phyloP scores from a whole-genome alignment of 2,888 invertebrate species.

The Eucera pruinosa region DNA sequence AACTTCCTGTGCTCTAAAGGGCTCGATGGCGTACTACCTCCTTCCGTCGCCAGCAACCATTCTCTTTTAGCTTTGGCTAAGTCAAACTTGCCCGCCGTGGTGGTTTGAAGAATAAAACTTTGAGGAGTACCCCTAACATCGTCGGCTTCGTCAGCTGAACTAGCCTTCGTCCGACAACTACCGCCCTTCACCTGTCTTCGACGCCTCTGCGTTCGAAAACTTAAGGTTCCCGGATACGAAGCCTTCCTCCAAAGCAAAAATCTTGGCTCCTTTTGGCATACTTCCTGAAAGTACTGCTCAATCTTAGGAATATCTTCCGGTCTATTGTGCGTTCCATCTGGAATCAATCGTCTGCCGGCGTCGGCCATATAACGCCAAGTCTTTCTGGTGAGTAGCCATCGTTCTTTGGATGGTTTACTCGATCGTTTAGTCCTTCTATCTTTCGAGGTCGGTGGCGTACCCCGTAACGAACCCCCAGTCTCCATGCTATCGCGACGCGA shows the following conservation, averaged over 20 bases:
- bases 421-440: constrained; percentile 87
- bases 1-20: constrained; percentile 73
- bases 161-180: constrained; percentile 88
- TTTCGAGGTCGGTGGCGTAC: constrained; percentile 83
- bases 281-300: constrained; percentile 93
- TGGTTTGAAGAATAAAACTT: constrained; percentile 83
- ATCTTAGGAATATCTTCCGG: constrained; percentile 92
- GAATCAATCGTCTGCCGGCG: constrained; percentile 93
- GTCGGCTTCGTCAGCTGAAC: constrained; percentile 88
- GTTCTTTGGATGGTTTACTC: constrained; percentile 88
- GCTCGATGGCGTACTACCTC: constrained; percentile 79
- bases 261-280: constrained; percentile 91
- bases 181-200: constrained; percentile 87
- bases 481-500: constrained; percentile 82
- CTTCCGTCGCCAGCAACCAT: constrained; percentile 85
- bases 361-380: constrained; percentile 98
- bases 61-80: constrained; percentile 89
- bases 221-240: constrained; percentile 90
- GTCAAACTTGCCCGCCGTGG: constrained; percentile 88
- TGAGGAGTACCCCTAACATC: constrained; percentile 79
- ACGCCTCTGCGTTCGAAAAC: constrained; percentile 85
- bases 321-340: constrained; percentile 91
- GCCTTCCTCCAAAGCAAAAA: constrained; percentile 93
- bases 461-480: constrained; percentile 71
- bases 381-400: constrained; percentile 94